Base-by-base conservation (phyloP, 2,888 invertebrate species). In the Dione vanillae region DNA sequence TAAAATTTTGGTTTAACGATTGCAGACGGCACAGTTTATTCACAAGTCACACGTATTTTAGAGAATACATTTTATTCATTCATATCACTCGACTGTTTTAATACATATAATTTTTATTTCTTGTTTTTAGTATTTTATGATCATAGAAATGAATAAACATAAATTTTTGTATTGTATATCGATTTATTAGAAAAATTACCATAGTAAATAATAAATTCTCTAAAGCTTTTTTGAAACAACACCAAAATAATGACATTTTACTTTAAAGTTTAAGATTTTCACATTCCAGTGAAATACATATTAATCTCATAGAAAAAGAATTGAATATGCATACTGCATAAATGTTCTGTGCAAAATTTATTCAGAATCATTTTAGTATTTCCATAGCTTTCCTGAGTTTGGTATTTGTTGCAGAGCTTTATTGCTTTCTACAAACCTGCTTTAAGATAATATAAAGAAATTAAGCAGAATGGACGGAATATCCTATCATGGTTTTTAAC, bases 101-200 rank as follows among this genome's bases (percentile, higher is more conserved):
- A 27, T 27, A 27, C 27, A 27, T 27, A 49, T 19, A 49, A 10
- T 6, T 49, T 12, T 49, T 47, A 45, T 0, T 16, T 49, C 1
- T 3, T 27, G 27, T 27, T 5, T 27, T 27, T 19, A 19, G 11
- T 11, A 19, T 16, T 19, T 19, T 49, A 16, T 37, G 37, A 37
- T 16, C 37, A 40, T 16, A 37, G 37, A 56, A 56, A 56, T 37
- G 56, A 56, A 56, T 56, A 56, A 56, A 56, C 37, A 11, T 10
- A 16, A 14, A 16, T 10, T 11, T 56, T 37, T 40, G 9, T 37
- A 12, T 37, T 20, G 52, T 37, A 54, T 47, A 16, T 54, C 37
- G n/a, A 40, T 56, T 56, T 40, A 40, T 56, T 56, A 37, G 3
- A 56, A 40, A n/a, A 37, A 16, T 37, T 16, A 54, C 7, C 37